Percentiles rank a stretch among this genome's conserved stretches.
These are phyloP conservation scores for Drosophila tsacasi DNA, from an alignment of 1,140 invertebrate genomes.

Conservation along the genomic window DNA sequence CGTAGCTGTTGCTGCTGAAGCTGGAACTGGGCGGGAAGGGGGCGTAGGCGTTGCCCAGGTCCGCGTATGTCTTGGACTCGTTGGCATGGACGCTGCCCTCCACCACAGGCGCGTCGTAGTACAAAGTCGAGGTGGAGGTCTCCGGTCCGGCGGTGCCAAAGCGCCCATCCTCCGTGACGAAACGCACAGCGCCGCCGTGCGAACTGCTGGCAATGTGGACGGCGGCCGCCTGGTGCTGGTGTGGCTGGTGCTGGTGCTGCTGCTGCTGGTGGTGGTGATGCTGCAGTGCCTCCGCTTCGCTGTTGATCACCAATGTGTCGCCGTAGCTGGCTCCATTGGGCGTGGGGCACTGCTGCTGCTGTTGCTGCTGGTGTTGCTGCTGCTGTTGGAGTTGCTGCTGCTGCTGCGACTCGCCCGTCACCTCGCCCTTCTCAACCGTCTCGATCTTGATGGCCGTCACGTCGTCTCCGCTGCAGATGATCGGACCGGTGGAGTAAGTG, in stretches of 20 bases:
- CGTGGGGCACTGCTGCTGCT: slow-evolving; percentile 75
- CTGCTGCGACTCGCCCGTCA: slow-evolving; percentile 49
- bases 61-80: slow-evolving; percentile 81
- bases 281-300: slow-evolving; percentile 63
- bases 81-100: slow-evolving; percentile 64
- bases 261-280: slow-evolving; percentile 75
- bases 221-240: slow-evolving; percentile 41
- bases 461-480: slow-evolving; percentile 68
- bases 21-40: slow-evolving; percentile 61
- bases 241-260: slow-evolving; percentile 58
- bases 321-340: slow-evolving; percentile 68
- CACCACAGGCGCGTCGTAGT: slow-evolving; percentile 66
- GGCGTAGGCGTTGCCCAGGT: slow-evolving; percentile 72
- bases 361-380: slow-evolving; percentile 60
- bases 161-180: slow-evolving; percentile 68
- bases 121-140: slow-evolving; percentile 49
- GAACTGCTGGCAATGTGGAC: slow-evolving; percentile 46
- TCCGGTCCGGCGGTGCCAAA: slow-evolving; percentile 50
- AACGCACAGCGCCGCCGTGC: slow-evolving; percentile 54
- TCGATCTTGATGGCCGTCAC: slow-evolving; percentile 74
- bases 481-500: slow-evolving; percentile 62
- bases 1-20: slow-evolving; percentile 63
- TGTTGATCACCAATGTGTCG: slow-evolving; percentile 70
- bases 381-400: slow-evolving; percentile 54
- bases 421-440: slow-evolving; percentile 69